Conservation (phyloP, 2,113 vertebrate species). For the Sceloporus undulatus region DNA sequence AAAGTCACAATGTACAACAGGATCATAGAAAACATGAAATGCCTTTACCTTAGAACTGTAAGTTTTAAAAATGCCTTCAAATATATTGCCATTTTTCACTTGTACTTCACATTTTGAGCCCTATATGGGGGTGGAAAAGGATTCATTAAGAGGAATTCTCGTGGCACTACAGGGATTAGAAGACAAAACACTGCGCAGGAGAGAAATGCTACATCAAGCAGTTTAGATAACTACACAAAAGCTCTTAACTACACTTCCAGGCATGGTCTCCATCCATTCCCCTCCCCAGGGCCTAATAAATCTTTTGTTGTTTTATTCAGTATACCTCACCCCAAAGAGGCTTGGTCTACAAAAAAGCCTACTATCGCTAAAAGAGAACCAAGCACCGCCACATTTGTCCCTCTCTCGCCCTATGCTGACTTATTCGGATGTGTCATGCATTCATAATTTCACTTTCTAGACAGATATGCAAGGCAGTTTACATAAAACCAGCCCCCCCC, state of each 20-base stretch:
- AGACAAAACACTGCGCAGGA: not conserved
- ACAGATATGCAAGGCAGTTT: not conserved
- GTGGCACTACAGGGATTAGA: not conserved
- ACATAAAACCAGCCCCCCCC: not conserved
- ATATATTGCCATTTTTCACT: slow-evolving; percentile 96
- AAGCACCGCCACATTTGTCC: not conserved
- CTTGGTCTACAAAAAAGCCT: no score
- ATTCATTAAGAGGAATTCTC: not conserved
- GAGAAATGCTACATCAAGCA: not conserved
- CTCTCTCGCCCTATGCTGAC: no score
- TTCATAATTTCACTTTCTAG: not conserved
- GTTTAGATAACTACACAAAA: not conserved
- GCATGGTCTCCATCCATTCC: not conserved
- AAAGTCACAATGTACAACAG: not conserved
- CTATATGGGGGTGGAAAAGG: slow-evolving; percentile 74
- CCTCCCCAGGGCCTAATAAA: not conserved
- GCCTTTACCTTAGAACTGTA: slow-evolving; percentile 96
- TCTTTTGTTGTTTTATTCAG: not conserved
- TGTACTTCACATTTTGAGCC: slow-evolving; percentile 99
- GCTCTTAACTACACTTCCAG: not conserved
- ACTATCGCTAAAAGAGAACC: no score
- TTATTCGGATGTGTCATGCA: not conserved
- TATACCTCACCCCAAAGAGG: not conserved
- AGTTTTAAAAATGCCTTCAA: slow-evolving; percentile 99
- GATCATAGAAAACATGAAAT: not conserved